These are phyloP conservation scores for Anastrepha obliqua DNA, from an alignment of 1,140 invertebrate species.

Conservation along the genomic window DNA sequence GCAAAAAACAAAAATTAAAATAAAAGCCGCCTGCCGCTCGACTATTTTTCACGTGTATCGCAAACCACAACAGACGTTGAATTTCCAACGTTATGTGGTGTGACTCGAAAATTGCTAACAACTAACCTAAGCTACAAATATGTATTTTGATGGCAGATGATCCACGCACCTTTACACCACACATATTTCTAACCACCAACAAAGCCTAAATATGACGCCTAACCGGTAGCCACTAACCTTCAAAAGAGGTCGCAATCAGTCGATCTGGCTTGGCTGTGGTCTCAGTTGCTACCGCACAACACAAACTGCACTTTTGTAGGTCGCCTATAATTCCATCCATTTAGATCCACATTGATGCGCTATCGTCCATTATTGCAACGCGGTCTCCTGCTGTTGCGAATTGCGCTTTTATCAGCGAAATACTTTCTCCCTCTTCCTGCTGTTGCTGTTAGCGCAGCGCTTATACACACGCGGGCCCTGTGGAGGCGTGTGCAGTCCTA, in stretches of 20 bases:
- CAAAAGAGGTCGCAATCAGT: neutral
- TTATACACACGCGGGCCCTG: neutral
- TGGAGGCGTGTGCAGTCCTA: neutral
- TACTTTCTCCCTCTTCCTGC: conserved; percentile 42
- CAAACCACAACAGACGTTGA: too few species aligned
- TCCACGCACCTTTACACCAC: neutral
- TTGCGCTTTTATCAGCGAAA: conserved; percentile 43
- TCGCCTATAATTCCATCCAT: neutral
- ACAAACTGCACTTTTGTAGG: neutral
- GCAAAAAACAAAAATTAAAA: neutral
- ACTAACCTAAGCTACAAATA: neutral
- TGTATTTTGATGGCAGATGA: neutral
- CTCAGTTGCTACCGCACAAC: neutral
- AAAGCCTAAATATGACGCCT: neutral
- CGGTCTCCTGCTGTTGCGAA: conserved; percentile 4
- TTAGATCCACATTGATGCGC: neutral
- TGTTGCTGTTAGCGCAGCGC: neutral
- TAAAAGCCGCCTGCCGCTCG: neutral
- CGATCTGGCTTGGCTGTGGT: neutral
- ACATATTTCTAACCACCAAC: neutral
- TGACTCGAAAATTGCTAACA: neutral
- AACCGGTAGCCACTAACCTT: neutral
- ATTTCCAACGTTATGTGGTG: too few species aligned
- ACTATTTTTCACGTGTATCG: neutral
- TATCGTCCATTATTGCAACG: neutral